phyloP scores from a whole-genome alignment of 2,888 invertebrate species.

The Andrena bicolor region DNA sequence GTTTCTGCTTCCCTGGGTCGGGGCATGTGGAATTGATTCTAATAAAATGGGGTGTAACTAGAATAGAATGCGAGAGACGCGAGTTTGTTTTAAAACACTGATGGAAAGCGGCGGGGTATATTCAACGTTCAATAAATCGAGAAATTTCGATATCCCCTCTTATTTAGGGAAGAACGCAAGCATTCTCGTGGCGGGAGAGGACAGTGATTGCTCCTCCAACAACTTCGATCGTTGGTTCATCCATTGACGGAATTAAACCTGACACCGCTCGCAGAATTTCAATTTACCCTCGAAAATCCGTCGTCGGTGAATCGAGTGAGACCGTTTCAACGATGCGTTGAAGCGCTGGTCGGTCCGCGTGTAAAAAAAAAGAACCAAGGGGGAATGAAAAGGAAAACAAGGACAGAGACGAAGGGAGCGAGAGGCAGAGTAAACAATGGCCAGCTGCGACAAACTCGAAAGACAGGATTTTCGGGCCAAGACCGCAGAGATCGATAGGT shows the following conservation, averaged over 20 bases:
- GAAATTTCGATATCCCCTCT: neutral
- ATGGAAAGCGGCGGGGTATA: too few relatives aligned
- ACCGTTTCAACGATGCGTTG: constrained; percentile 27
- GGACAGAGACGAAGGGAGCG: neutral
- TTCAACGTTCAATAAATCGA: neutral
- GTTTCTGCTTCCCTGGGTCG: too few relatives aligned
- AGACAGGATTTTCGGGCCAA: constrained; percentile 2
- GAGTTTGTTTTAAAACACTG: too few relatives aligned
- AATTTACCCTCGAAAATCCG: constrained; percentile 21
- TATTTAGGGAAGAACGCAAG: neutral
- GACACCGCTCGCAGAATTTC: constrained; percentile 25
- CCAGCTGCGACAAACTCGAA: neutral
- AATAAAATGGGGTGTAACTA: too few relatives aligned
- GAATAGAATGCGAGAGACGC: too few relatives aligned
- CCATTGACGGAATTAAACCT: constrained; percentile 23
- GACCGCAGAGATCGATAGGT: constrained; percentile 21
- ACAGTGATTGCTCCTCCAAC: constrained; percentile 9
- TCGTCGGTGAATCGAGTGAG: constrained; percentile 28
- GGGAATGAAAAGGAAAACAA: neutral
- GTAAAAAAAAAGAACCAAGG: neutral
- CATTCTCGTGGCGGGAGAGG: neutral
- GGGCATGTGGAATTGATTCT: too few relatives aligned
- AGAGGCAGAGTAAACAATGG: constrained; percentile 5
- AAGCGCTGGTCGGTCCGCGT: constrained; percentile 10
- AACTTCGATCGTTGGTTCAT: constrained; percentile 10